These are phyloP conservation scores for Mirza zaza DNA, from an alignment of 2,113 vertebrate genomes.

Conservation along the genomic window DNA sequence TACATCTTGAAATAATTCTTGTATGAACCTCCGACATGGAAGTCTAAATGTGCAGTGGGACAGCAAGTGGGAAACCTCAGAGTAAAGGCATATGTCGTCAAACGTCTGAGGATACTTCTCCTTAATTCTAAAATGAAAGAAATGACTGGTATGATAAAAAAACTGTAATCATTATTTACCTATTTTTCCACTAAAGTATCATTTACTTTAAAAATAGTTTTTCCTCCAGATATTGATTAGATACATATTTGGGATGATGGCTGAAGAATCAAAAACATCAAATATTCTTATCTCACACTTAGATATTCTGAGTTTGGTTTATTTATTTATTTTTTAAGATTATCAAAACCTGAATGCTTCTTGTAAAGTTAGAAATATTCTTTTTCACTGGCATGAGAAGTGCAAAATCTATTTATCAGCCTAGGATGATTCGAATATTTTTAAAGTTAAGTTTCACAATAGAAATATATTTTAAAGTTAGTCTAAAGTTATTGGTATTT, in stretches of 20 bases:
- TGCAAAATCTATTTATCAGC: not conserved
- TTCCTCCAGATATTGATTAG: not conserved
- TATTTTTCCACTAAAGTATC: not conserved
- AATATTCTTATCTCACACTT: not conserved
- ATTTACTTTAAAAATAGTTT: not conserved
- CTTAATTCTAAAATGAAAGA: conserved; percentile 90
- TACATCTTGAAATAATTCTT: conserved; percentile 98
- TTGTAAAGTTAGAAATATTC: not conserved
- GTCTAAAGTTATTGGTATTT: not conserved
- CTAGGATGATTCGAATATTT: not conserved
- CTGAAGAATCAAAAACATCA: not conserved
- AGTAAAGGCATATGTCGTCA: conserved; percentile 99
- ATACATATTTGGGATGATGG: not conserved
- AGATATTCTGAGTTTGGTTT: not conserved
- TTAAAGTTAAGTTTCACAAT: conserved; percentile 39
- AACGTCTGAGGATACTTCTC: conserved; percentile 99
- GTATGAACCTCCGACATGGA: conserved; percentile 96
- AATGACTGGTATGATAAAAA: not conserved
- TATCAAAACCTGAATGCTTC: conserved; percentile 11
- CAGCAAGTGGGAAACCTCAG: conserved; percentile 96
- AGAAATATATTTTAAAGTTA: conserved; percentile 8
- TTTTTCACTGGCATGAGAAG: conserved; percentile 28
- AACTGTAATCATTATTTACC: not conserved
- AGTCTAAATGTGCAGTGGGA: conserved; percentile 97
- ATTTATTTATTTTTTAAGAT: not conserved